A percentile compares a stretch with the other conserved stretches of the same genome.
Evolutionary conservation across 2,113 vertebrate species (phyloP).

Genomic region (Dipodomys spectabilis): DNA sequence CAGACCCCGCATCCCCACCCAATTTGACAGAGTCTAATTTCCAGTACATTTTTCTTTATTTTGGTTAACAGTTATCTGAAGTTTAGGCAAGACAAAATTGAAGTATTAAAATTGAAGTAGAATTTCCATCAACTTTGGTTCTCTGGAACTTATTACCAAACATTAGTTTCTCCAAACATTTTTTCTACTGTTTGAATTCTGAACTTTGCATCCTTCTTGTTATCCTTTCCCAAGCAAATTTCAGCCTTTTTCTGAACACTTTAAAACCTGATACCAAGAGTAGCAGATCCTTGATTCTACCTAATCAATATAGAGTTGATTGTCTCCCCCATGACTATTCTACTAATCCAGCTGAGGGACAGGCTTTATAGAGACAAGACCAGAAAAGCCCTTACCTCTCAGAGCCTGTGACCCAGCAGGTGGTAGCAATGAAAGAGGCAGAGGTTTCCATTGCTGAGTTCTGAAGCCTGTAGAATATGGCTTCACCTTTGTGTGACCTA

Average conservation of each 20-base stretch:
- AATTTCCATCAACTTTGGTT: neutral
- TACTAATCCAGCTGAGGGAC: neutral
- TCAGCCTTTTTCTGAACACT: conserved; percentile 1
- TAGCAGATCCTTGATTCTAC: neutral
- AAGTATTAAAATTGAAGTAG: neutral
- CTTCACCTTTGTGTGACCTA: neutral
- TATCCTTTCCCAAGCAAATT: conserved; percentile 12
- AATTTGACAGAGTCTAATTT: neutral
- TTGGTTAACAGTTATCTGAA: neutral
- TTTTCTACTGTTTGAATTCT: neutral
- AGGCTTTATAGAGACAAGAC: neutral
- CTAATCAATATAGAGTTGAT: neutral
- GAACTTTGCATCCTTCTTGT: neutral
- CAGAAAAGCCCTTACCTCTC: neutral
- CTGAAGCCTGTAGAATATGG: neutral
- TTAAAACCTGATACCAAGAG: neutral
- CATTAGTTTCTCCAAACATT: conserved; percentile 13
- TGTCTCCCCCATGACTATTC: neutral
- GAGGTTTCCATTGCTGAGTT: neutral
- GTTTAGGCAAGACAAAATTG: neutral
- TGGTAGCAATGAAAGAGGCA: neutral
- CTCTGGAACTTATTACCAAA: neutral
- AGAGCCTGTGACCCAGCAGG: neutral
- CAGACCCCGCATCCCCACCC: no score
- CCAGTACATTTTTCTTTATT: neutral